Base-by-base conservation (phyloP, 2,888 invertebrate genomes). In the Ochropleura leucogaster region DNA sequence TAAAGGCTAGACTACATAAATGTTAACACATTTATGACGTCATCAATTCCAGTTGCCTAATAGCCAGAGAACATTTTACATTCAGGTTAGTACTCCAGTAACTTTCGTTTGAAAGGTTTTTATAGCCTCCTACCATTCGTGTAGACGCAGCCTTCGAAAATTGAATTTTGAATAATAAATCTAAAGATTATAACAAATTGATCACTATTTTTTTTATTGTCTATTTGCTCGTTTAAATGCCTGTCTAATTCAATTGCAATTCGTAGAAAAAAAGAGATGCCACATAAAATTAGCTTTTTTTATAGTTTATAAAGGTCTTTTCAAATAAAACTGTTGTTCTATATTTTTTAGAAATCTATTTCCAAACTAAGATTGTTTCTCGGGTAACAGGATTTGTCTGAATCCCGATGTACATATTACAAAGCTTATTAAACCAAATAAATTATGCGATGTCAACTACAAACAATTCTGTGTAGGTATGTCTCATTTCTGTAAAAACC, bases 1-100 rank as follows among this genome's bases (percentile, higher is more conserved):
- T 84, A 77, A 72, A 83, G 51, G n/a, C 75, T 71, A 77, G 77
- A 71, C 74, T 79, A 67, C 66, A 86, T 74, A 79, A 79, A 81
- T 49, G 72, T 71, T 78, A 67, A 55, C 55, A 80, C 57, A 57
- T 75, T 79, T 84, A 77, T 80, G 82, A 76, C 74, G 79, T 82
- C 82, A 79, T 80, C 78, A 77, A 84, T 79, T 80, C 69, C 77
- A 73, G 66, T 86, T 59, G 60, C 64, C 77, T 63, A 74, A 77
- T 71, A 76, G 77, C 60, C 59, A 46, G 77, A 64, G 72, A 73
- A 81, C 49, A 44, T 72, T 85, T 78, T 72, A 84, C 71, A 80
- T 79, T 79, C 63, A 49, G 57, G 60, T 74, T 78, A 81, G 81
- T 80, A 67, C 68, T 69, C n/a, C 69, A 49, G 42, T 83, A 66